Conservation (phyloP, 2,888 invertebrate genomes). For the Microdon myrmicae region DNA sequence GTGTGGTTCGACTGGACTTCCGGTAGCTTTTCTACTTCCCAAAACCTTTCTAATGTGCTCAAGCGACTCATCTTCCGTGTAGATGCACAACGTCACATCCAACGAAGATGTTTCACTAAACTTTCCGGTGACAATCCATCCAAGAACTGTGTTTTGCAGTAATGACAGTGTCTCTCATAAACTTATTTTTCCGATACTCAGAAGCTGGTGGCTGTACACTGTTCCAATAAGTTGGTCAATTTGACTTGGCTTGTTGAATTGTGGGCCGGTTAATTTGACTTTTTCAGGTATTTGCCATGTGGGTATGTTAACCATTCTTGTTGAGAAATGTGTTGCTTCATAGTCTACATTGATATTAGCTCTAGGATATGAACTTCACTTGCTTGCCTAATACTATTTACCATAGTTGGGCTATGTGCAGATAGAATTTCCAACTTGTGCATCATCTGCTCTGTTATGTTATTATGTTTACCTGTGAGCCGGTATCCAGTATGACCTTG, state of each 20-base stretch:
- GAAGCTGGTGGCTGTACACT: not conserved
- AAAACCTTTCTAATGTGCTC: slow-evolving; percentile 1
- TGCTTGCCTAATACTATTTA: no score
- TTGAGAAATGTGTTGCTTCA: no score
- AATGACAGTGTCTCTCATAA: not conserved
- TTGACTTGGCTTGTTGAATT: not conserved
- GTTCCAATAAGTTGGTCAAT: slow-evolving; percentile 2
- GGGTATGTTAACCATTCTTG: not conserved
- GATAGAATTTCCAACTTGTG: no score
- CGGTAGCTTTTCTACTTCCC: not conserved
- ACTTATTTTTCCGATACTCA: slow-evolving; percentile 4
- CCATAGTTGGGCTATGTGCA: no score
- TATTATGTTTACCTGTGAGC: no score
- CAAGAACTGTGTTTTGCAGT: slow-evolving; percentile 7
- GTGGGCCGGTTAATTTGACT: not conserved
- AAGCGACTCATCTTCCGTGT: slow-evolving; percentile 2
- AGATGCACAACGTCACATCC: not conserved
- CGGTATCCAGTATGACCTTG: no score
- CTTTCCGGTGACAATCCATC: slow-evolving; percentile 3
- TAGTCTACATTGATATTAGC: no score
- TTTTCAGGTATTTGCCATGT: slow-evolving; percentile 4
- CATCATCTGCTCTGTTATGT: no score
- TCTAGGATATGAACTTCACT: no score
- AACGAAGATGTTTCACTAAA: not conserved
- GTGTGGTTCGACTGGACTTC: not conserved